These are phyloP conservation scores for Stenchaetothrips biformis DNA, from an alignment of 2,888 invertebrate genomes.

Conservation along the genomic window DNA sequence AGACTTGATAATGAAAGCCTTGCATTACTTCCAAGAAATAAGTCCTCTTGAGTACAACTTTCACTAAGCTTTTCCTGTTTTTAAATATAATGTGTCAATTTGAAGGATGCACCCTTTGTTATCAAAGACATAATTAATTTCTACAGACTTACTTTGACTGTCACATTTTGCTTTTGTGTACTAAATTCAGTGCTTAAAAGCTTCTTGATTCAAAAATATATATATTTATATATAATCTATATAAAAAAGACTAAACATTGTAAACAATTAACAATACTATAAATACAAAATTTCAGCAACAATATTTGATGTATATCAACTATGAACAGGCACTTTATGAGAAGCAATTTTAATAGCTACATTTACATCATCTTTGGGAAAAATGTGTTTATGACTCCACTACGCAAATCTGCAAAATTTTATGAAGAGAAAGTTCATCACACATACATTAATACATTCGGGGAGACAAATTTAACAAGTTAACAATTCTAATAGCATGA, in stretches of 20 bases:
- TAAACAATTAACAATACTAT: conserved; percentile 25
- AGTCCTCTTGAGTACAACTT: background rate
- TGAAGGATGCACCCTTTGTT: background rate
- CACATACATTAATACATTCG: background rate
- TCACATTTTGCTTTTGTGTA: conserved; percentile 16
- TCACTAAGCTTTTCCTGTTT: background rate
- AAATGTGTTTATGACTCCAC: background rate
- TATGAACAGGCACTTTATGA: conserved; percentile 14
- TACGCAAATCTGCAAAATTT: background rate
- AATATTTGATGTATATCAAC: conserved; percentile 18
- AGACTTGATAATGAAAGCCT: background rate
- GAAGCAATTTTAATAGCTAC: conserved; percentile 24
- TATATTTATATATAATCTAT: conserved; percentile 7
- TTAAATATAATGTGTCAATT: background rate
- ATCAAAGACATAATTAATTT: background rate
- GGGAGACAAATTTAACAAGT: conserved; percentile 2
- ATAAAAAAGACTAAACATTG: conserved; percentile 20
- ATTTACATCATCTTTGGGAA: conserved; percentile 24
- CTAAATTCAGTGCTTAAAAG: conserved; percentile 21
- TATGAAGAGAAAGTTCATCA: background rate
- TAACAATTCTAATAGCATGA: background rate
- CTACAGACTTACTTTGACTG: conserved; percentile 15
- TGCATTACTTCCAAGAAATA: background rate
- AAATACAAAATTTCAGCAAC: conserved; percentile 24
- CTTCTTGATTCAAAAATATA: conserved; percentile 11